Conservation (phyloP, 2,888 invertebrate genomes). For the Sinelater perroti region DNA sequence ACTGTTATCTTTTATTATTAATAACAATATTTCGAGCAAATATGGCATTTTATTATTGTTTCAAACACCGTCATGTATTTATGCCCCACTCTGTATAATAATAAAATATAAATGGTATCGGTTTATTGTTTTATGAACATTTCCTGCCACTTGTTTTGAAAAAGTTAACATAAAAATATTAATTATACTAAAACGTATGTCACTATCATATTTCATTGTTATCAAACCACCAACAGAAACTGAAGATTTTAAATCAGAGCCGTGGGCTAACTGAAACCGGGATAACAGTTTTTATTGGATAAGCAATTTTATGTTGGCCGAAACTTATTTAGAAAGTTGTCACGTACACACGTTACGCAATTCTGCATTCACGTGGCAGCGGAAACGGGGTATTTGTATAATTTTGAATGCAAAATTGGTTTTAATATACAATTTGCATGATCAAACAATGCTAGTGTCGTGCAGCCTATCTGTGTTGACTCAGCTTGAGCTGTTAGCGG, state of each 20-base stretch:
- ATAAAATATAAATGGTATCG: too few species aligned
- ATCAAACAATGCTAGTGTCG: conserved; percentile 58
- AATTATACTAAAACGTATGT: too few species aligned
- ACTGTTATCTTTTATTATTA: too few species aligned
- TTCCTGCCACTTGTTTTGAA: too few species aligned
- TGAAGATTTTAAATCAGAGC: conserved; percentile 4
- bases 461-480: conserved; percentile 61
- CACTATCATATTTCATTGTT: too few species aligned
- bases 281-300: conserved; percentile 17
- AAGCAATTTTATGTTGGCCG: conserved; percentile 26
- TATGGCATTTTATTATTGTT: too few species aligned
- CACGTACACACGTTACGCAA: conserved; percentile 32
- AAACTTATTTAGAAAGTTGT: conserved; percentile 24
- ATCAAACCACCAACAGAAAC: too few species aligned
- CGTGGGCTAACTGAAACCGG: conserved; percentile 9
- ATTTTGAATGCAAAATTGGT: conserved; percentile 60
- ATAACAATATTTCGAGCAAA: too few species aligned
- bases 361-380: conserved; percentile 41
- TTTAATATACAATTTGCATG: conserved; percentile 62
- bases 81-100: too few species aligned
- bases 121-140: too few species aligned
- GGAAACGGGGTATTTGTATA: conserved; percentile 49
- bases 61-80: too few species aligned
- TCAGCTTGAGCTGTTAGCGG: conserved; percentile 55
- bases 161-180: too few species aligned